Evolutionary conservation across 2,113 vertebrate genomes (phyloP).

Genomic region (Hippoglossus stenolepis): DNA sequence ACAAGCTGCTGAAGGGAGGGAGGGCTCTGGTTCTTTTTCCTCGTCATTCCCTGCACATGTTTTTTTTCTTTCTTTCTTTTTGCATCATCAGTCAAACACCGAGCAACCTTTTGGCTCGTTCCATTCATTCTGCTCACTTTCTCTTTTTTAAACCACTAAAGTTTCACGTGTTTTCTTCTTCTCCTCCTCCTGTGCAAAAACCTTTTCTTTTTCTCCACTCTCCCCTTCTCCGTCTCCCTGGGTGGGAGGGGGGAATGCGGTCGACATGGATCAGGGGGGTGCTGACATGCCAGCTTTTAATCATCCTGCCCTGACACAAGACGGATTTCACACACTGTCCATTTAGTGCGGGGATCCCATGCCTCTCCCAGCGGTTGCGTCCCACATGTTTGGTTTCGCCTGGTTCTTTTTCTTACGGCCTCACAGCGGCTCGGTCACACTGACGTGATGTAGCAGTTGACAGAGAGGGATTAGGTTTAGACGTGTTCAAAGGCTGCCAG

Average conservation of each 20-base stretch:
- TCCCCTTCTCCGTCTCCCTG: constrained; percentile 33
- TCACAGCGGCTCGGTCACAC: constrained; percentile 23
- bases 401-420: constrained; percentile 33
- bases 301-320: constrained; percentile 52
- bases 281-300: constrained; percentile 67
- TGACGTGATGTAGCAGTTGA: constrained; percentile 26
- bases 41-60: not conserved
- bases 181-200: not conserved
- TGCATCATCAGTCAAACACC: constrained; percentile 43
- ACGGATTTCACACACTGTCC: constrained; percentile 65
- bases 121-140: not conserved
- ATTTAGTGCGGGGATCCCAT: constrained; percentile 50
- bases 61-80: constrained; percentile 24
- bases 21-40: constrained; percentile 21
- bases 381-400: constrained; percentile 44
- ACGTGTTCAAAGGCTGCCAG: constrained; percentile 55
- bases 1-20: constrained; percentile 58
- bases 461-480: constrained; percentile 59
- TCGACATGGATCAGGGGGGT: constrained; percentile 53
- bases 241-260: constrained; percentile 53
- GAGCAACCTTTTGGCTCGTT: constrained; percentile 21
- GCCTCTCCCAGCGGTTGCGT: constrained; percentile 30
- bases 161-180: constrained; percentile 18
- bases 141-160: not conserved
- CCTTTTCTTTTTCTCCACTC: not conserved